These are phyloP conservation scores for Drosophila setifemur DNA, from an alignment of 1,140 invertebrate genomes.

Conservation along the genomic window DNA sequence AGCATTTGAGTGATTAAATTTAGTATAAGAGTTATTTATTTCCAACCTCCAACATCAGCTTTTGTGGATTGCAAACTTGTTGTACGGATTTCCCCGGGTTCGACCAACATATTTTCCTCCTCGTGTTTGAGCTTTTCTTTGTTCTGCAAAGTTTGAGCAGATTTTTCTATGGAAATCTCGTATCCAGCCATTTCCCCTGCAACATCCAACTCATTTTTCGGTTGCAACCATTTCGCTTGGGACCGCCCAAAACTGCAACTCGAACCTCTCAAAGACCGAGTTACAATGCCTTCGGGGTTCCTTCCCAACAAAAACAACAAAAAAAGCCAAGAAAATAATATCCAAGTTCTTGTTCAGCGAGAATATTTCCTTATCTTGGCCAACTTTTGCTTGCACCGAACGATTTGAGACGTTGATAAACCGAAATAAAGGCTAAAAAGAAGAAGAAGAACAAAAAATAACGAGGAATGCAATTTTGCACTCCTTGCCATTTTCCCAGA, in stretches of 20 bases:
- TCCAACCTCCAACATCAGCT: not conserved
- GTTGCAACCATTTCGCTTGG: conserved; percentile 6
- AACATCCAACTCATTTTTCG: conserved; percentile 5
- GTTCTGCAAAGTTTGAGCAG: not conserved
- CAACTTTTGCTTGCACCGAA: conserved; percentile 43
- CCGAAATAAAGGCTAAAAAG: conserved; percentile 2
- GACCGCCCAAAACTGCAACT: conserved; percentile 51
- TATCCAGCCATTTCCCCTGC: not conserved
- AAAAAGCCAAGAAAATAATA: conserved; percentile 12
- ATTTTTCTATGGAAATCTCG: not conserved
- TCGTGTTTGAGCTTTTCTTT: conserved; percentile 8
- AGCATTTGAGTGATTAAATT: not conserved
- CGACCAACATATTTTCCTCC: not conserved
- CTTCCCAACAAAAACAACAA: no score
- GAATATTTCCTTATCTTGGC: conserved; percentile 52
- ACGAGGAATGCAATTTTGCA: conserved; percentile 56
- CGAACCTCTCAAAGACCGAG: no score
- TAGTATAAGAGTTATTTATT: conserved; percentile 17
- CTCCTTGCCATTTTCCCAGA: conserved; percentile 25
- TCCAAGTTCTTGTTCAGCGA: conserved; percentile 30
- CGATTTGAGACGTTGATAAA: conserved; percentile 66
- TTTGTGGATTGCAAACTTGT: conserved; percentile 30
- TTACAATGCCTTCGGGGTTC: no score
- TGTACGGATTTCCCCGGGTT: not conserved
- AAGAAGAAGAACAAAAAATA: conserved; percentile 29